These are phyloP conservation scores for Uromys caudimaculatus DNA, from an alignment of 2,797 vertebrate species.

Conservation along the genomic window DNA sequence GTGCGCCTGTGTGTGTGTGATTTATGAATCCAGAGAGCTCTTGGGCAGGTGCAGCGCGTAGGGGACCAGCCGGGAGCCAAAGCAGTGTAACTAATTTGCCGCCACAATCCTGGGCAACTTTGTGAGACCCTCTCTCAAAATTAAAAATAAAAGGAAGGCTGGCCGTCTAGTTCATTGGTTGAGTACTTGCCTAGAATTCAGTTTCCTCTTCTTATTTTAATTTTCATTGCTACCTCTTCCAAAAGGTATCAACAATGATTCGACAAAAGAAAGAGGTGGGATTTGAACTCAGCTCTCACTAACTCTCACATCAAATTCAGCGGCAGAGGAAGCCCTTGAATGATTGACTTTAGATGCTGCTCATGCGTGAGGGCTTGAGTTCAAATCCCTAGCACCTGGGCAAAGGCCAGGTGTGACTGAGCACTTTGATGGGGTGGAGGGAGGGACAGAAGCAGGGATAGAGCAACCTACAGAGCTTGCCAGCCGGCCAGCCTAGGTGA, in stretches of 20 bases:
- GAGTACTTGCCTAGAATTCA: background rate
- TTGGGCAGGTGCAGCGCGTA: too few species aligned
- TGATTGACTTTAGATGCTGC: background rate
- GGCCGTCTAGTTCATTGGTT: background rate
- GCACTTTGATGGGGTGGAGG: fast-evolving
- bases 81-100: background rate
- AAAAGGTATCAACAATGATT: background rate
- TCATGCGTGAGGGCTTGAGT: background rate
- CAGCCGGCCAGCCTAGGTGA: background rate
- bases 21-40: too few species aligned
- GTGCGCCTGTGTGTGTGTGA: too few species aligned
- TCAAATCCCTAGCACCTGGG: background rate
- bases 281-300: background rate
- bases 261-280: background rate
- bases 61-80: too few species aligned
- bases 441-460: background rate
- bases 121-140: background rate
- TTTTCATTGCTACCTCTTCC: background rate
- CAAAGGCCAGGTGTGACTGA: background rate
- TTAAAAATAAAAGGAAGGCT: background rate
- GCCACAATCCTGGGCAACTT: background rate
- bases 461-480: background rate
- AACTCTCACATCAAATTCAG: background rate
- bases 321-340: background rate
- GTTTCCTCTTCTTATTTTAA: background rate